Evolutionary conservation across 2,797 vertebrate genomes (phyloP).

Genomic region (Peromyscus melanophrys): DNA sequence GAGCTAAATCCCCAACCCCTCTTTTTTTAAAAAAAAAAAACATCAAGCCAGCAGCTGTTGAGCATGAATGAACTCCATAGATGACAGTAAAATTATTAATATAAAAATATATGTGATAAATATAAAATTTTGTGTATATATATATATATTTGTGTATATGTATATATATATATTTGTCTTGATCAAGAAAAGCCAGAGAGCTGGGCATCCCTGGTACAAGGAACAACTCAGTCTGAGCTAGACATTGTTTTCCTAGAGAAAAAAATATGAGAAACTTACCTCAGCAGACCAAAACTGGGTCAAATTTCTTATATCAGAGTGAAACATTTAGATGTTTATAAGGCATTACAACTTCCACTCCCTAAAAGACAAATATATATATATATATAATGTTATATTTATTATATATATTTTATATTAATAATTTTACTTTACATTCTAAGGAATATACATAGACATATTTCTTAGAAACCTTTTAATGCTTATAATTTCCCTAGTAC

Average conservation of each 20-base stretch:
- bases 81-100: neutral
- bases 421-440: neutral
- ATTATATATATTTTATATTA: neutral
- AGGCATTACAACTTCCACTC: constrained; percentile 80
- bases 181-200: neutral
- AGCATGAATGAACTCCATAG: neutral
- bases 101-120: no score
- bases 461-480: constrained; percentile 72
- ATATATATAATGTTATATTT: neutral
- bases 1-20: no score
- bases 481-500: constrained; percentile 85
- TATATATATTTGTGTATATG: constrained; percentile 72
- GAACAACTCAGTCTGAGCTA: neutral
- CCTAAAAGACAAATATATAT: constrained; percentile 80
- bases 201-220: neutral
- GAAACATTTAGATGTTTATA: constrained; percentile 71
- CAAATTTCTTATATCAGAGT: constrained; percentile 33
- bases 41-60: neutral
- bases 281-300: neutral
- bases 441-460: neutral
- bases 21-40: no score
- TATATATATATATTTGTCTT: constrained; percentile 80
- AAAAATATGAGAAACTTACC: neutral
- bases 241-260: neutral
- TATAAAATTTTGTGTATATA: neutral